A percentile compares a stretch with the other conserved stretches of the same genome.
Evolutionary conservation across 2,888 invertebrate species (phyloP).

Genomic region (Gisinianus flammeolus): DNA sequence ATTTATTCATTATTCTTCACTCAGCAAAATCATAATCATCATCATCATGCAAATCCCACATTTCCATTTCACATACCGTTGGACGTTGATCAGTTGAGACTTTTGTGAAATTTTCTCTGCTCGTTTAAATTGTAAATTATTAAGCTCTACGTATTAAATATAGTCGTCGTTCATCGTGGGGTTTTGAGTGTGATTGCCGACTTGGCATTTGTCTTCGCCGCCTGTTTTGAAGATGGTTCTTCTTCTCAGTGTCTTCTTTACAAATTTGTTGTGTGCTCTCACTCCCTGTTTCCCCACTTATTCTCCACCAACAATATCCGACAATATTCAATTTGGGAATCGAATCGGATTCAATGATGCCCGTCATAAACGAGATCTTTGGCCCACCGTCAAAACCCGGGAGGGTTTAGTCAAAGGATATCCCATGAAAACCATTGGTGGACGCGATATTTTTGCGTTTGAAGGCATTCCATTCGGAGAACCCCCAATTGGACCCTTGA

Average conservation of each 20-base stretch:
- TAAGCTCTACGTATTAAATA: too few species aligned
- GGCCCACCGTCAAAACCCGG: not conserved
- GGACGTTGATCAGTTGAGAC: too few species aligned
- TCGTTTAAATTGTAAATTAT: too few species aligned
- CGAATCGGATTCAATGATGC: not conserved
- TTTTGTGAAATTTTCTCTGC: too few species aligned
- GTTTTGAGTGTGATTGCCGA: too few species aligned
- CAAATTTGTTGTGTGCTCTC: slow-evolving; percentile 5
- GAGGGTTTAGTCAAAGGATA: not conserved
- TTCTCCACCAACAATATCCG: not conserved
- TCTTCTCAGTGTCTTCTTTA: slow-evolving; percentile 1
- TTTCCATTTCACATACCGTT: too few species aligned
- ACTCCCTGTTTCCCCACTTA: slow-evolving; percentile 22
- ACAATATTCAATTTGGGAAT: not conserved
- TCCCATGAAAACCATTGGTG: slow-evolving; percentile 26
- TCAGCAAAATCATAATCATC: too few species aligned
- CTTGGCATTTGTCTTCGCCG: too few species aligned
- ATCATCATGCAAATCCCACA: too few species aligned
- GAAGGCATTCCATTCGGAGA: slow-evolving; percentile 45
- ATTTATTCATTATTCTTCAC: too few species aligned
- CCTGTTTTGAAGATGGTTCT: too few species aligned
- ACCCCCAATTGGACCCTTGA: slow-evolving; percentile 40
- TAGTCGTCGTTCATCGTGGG: too few species aligned
- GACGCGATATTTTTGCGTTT: slow-evolving; percentile 45
- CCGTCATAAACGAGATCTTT: not conserved